These are phyloP conservation scores for Ceyx cyanopectus DNA, from an alignment of 2,113 vertebrate genomes.

Conservation along the genomic window DNA sequence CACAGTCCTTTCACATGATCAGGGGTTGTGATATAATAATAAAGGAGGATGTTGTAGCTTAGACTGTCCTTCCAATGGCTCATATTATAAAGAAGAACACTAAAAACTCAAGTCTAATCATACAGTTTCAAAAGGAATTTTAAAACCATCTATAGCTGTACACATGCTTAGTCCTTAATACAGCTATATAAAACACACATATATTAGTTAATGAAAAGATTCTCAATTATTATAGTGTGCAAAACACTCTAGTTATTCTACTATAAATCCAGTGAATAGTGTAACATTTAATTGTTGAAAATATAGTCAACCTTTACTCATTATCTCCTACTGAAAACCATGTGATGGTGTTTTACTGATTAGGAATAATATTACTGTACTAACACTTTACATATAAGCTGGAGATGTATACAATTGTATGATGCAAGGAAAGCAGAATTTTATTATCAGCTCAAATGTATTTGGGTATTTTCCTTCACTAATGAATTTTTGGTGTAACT, in stretches of 20 bases:
- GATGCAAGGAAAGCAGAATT: neutral
- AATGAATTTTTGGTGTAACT: neutral
- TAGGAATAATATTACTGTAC: neutral
- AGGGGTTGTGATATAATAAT: neutral
- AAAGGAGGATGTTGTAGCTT: neutral
- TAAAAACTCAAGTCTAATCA: neutral
- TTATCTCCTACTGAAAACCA: neutral
- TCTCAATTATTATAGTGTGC: neutral
- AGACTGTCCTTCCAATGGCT: neutral
- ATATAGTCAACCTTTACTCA: neutral
- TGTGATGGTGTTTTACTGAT: neutral
- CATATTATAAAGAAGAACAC: neutral
- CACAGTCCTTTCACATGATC: neutral
- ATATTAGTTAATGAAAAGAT: neutral
- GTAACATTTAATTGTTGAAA: neutral
- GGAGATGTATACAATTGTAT: neutral
- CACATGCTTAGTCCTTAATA: neutral
- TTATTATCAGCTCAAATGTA: neutral
- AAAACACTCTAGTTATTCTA: neutral
- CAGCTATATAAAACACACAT: neutral
- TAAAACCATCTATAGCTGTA: neutral
- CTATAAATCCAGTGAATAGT: neutral
- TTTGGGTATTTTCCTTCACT: neutral
- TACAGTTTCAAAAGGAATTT: neutral
- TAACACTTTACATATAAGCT: neutral